A percentile compares a stretch with the other conserved stretches of the same genome.
phyloP scores from a whole-genome alignment of 2,113 vertebrate species.

The Aplodontia rufa region DNA sequence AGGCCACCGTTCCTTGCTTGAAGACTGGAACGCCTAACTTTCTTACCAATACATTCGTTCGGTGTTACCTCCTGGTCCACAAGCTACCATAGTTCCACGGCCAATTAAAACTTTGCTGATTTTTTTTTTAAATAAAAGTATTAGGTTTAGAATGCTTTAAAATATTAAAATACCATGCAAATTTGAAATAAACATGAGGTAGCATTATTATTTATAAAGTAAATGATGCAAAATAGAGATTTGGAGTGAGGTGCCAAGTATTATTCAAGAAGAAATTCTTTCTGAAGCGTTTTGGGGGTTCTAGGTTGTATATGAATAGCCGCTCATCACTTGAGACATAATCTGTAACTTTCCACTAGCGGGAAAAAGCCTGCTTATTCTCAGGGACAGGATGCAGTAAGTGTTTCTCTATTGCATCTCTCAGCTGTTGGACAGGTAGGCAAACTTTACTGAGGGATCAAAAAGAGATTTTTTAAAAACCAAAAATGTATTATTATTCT shows the following conservation, averaged over 20 bases:
- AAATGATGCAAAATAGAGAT: neutral
- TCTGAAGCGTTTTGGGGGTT: neutral
- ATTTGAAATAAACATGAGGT: neutral
- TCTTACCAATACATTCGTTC: constrained; percentile 3
- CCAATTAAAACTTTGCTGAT: neutral
- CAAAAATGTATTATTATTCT: neutral
- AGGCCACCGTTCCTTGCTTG: neutral
- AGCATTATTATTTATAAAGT: neutral
- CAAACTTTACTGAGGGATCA: neutral
- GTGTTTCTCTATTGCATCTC: neutral
- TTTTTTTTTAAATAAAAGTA: neutral
- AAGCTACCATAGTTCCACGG: neutral
- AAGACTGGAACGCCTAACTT: neutral
- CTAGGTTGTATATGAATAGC: neutral
- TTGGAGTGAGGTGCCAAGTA: neutral
- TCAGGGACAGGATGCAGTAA: neutral
- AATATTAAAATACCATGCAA: neutral
- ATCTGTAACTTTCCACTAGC: neutral
- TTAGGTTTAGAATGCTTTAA: neutral
- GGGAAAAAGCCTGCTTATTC: neutral
- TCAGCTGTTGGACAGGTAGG: neutral
- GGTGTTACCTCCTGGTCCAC: neutral
- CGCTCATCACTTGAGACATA: neutral
- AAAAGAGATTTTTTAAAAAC: neutral
- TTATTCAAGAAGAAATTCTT: neutral